Evolutionary conservation across 2,888 invertebrate genomes (phyloP), one percentile per base, ranked within the genome.

Genomic region (Amphipoea lucens): DNA sequence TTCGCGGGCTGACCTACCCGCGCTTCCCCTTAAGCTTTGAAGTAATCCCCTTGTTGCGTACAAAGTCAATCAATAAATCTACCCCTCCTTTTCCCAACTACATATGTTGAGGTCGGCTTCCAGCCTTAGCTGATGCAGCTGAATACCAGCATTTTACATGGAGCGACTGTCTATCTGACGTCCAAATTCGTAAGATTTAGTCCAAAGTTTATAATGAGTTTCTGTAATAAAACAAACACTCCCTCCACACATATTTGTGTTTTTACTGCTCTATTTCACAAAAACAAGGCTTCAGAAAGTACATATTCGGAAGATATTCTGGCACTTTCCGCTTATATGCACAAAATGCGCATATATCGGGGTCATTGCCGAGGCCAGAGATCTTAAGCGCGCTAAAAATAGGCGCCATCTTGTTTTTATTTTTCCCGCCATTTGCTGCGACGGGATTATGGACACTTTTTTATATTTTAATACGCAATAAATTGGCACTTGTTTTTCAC

Each of bases 381-480:
- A 74, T 63, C 67, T 76, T 80, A 82, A 87, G 77, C 80, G 79
- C 76, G 79, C 88, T 93, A 92, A 92, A 92, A 88, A 90, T 92
- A 92, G 84, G 83, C 72, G 85, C 91, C 91, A 92, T 95, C 79
- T 94, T 93, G 92, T 90, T 92, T 73, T 91, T 89, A 45, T 63
- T 78, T 78, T 29, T 67, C 36, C 51, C 60, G 76, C 79, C 67
- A 81, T 82, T 79, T 45, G 23, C 54, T 36, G 9, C 14, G 63
- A 65, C 29, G 9, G 20, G 12, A 45, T 73, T 51, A 77, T 40
- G 42, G 40, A 42, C 29, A 65, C 23, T 75, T 67, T 12, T 63
- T 74, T 74, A 69, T 70, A 69, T 70, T 81, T 78, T 78, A 20
- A 79, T 66, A 40, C 36, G 7, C 20, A 14, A 66, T 45, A 51